Conservation (phyloP, 2,888 invertebrate genomes). For the Zeuzera pyrina region DNA sequence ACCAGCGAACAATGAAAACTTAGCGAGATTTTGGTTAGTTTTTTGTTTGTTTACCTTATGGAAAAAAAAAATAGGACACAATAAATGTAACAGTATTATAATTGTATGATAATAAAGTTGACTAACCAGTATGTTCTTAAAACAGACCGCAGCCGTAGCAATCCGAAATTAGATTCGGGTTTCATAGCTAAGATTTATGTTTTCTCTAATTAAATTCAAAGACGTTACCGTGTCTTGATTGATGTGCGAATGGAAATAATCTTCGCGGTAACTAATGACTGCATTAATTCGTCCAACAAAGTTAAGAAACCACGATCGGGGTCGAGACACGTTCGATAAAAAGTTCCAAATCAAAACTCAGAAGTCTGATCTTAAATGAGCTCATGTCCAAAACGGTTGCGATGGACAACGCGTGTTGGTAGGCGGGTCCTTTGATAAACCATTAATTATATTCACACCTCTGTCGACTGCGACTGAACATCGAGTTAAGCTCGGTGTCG, state of each 20-base stretch:
- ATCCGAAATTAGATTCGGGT: constrained; percentile 24
- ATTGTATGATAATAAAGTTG: too few relatives aligned
- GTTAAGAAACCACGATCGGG: too few relatives aligned
- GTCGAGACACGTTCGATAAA: too few relatives aligned
- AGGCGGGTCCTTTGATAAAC: constrained; percentile 54
- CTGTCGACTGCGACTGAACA: constrained; percentile 27
- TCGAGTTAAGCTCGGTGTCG: constrained; percentile 21
- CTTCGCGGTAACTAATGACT: constrained; percentile 20
- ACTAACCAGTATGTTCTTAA: too few relatives aligned
- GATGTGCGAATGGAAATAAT: constrained; percentile 28
- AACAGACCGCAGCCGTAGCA: too few relatives aligned
- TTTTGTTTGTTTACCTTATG: too few relatives aligned
- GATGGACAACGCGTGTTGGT: constrained; percentile 23
- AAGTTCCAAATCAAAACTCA: not conserved
- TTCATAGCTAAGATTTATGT: constrained; percentile 34
- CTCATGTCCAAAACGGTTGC: constrained; percentile 34
- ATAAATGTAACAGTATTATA: too few relatives aligned
- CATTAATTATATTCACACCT: constrained; percentile 71
- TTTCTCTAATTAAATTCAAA: constrained; percentile 33
- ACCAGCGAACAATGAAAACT: too few relatives aligned
- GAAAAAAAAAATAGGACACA: too few relatives aligned
- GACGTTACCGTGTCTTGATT: constrained; percentile 30
- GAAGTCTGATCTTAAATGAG: constrained; percentile 20
- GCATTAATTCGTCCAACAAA: not conserved
- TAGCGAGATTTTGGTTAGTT: too few relatives aligned